A percentile compares a stretch with the other conserved stretches of the same genome.
Conservation (phyloP, 2,888 invertebrate genomes). For the Macaria liturata region DNA sequence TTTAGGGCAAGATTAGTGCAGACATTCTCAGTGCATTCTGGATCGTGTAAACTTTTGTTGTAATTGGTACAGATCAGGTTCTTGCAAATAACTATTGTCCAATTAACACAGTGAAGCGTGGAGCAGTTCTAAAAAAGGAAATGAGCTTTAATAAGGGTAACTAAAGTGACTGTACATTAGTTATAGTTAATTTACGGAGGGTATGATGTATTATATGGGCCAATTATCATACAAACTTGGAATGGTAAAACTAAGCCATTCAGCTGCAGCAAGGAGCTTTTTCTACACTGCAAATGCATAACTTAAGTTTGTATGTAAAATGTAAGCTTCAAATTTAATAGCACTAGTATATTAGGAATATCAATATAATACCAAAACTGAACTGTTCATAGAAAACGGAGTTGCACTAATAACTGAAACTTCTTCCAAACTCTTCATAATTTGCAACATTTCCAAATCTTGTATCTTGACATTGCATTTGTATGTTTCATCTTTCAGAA, state of each 20-base stretch:
- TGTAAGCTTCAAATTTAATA: too few relatives aligned
- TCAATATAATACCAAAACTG: constrained; percentile 52
- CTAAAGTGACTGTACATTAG: too few relatives aligned
- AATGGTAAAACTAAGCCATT: too few relatives aligned
- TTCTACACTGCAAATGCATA: too few relatives aligned
- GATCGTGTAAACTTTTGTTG: constrained; percentile 57
- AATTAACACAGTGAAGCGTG: constrained; percentile 62
- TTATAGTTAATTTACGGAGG: too few relatives aligned
- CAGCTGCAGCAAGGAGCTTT: too few relatives aligned
- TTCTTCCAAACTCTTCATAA: constrained; percentile 52
- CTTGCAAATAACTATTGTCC: constrained; percentile 60
- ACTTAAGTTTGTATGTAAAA: too few relatives aligned
- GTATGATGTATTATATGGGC: too few relatives aligned
- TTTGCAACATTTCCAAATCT: constrained; percentile 67
- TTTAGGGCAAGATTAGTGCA: constrained; percentile 62
- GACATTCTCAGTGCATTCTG: constrained; percentile 54
- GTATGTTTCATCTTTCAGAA: constrained; percentile 56
- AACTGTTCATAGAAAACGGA: constrained; percentile 49
- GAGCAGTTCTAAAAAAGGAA: constrained; percentile 73
- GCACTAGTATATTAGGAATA: too few relatives aligned
- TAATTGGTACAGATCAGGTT: constrained; percentile 51
- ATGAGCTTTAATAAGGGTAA: too few relatives aligned
- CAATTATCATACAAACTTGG: too few relatives aligned
- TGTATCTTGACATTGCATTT: constrained; percentile 61
- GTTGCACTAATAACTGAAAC: constrained; percentile 59